Conservation (phyloP, 2,113 vertebrate genomes). For the Cervus canadensis region DNA sequence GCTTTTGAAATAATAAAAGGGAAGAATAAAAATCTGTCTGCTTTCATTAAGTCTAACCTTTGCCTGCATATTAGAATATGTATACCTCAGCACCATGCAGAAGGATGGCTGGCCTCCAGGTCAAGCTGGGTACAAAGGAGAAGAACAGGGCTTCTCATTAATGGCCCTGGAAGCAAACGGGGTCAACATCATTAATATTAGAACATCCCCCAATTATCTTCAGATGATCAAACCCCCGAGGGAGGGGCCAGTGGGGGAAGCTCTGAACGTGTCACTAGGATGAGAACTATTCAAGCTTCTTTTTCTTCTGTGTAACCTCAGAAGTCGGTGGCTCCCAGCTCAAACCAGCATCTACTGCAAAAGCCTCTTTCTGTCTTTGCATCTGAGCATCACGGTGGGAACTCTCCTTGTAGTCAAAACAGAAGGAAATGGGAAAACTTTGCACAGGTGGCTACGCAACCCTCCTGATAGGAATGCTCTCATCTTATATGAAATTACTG, state of each 20-base stretch:
- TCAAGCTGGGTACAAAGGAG: not conserved
- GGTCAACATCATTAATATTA: not conserved
- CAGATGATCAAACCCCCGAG: not conserved
- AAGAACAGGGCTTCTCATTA: not conserved
- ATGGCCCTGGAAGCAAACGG: not conserved
- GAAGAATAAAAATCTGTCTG: not conserved
- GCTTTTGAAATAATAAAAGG: constrained; percentile 37
- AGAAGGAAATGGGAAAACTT: constrained; percentile 36
- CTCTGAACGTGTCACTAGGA: not conserved
- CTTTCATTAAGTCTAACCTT: not conserved
- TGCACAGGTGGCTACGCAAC: constrained; percentile 28
- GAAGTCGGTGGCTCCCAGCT: not conserved
- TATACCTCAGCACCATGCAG: not conserved
- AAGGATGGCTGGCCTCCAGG: not conserved
- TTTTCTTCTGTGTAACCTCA: not conserved
- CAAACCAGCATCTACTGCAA: not conserved
- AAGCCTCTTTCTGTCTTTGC: not conserved
- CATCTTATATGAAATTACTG: not conserved
- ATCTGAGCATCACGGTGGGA: not conserved
- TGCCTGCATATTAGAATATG: not conserved
- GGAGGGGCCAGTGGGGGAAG: not conserved
- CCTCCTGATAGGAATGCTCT: constrained; percentile 14
- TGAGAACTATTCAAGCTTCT: not conserved
- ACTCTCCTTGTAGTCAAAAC: constrained; percentile 34
- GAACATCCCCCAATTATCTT: not conserved